Evolutionary conservation across 2,113 vertebrate species (phyloP).

Genomic region (Seriola quinqueradiata): DNA sequence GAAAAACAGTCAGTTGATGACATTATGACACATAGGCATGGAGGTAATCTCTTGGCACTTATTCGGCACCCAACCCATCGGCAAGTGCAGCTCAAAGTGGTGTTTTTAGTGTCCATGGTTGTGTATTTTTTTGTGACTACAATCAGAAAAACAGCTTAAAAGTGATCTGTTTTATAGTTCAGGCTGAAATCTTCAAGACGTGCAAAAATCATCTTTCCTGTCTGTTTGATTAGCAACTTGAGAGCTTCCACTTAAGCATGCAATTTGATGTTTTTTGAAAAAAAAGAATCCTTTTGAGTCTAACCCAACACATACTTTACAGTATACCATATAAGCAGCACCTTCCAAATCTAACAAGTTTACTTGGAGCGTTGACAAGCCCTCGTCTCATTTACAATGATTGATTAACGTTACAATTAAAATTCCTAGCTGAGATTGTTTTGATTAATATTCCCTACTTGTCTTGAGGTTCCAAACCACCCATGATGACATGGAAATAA

Average conservation of each 20-base stretch:
- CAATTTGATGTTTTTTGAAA: neutral
- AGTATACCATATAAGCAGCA: neutral
- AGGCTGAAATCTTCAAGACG: no score
- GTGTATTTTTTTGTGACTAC: neutral
- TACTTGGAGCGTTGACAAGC: neutral
- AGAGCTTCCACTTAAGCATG: neutral
- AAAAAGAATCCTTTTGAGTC: neutral
- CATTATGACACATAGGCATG: neutral
- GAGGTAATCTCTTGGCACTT: neutral
- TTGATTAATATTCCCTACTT: slow-evolving; percentile 79
- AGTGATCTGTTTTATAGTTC: no score
- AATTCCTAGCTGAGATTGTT: slow-evolving; percentile 67
- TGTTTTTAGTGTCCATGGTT: neutral
- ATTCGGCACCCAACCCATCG: neutral
- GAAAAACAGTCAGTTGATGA: slow-evolving; percentile 10
- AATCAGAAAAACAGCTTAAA: no score
- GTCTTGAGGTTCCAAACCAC: slow-evolving; percentile 87
- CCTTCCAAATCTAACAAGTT: slow-evolving; percentile 14
- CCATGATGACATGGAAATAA: slow-evolving; percentile 89
- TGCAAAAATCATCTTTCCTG: neutral
- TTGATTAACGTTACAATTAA: slow-evolving; percentile 81
- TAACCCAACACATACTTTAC: neutral
- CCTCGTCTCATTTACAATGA: slow-evolving; percentile 69
- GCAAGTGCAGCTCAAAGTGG: neutral
- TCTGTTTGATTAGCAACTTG: neutral